Conservation (phyloP, 2,797 vertebrate genomes). For the Halcyon smyrnensis region DNA sequence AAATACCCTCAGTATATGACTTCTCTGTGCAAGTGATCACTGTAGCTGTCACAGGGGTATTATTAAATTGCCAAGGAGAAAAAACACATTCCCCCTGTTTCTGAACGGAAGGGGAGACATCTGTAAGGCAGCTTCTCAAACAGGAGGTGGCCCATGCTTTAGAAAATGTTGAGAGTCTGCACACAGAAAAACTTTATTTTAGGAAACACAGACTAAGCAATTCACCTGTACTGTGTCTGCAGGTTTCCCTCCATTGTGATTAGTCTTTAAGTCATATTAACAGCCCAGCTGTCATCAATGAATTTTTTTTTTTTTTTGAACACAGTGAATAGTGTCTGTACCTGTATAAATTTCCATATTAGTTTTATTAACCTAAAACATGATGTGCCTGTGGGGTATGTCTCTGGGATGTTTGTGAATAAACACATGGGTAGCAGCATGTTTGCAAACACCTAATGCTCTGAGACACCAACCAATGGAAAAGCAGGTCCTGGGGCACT, state of each 20-base stretch:
- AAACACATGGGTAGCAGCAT: background rate
- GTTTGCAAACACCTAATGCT: background rate
- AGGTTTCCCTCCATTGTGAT: background rate
- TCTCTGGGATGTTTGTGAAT: background rate
- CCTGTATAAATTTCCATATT: background rate
- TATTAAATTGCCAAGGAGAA: slow-evolving; percentile 39
- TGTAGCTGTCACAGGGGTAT: slow-evolving; percentile 1
- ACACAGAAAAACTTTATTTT: background rate
- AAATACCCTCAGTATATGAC: slow-evolving; percentile 22
- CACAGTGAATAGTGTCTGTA: background rate
- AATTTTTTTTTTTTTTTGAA: background rate
- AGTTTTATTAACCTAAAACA: background rate
- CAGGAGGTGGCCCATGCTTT: background rate
- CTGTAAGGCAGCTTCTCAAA: background rate
- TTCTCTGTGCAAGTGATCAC: slow-evolving; percentile 8
- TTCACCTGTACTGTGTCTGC: background rate
- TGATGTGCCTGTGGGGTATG: background rate
- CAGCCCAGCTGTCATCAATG: background rate
- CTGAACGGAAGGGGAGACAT: background rate
- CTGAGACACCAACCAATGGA: background rate
- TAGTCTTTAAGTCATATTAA: background rate
- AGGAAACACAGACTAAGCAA: background rate
- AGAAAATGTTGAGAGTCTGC: background rate
- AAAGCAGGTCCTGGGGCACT: background rate
- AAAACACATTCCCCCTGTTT: background rate